Base-by-base conservation (phyloP, 2,797 vertebrate species). In the Crenichthys baileyi region DNA sequence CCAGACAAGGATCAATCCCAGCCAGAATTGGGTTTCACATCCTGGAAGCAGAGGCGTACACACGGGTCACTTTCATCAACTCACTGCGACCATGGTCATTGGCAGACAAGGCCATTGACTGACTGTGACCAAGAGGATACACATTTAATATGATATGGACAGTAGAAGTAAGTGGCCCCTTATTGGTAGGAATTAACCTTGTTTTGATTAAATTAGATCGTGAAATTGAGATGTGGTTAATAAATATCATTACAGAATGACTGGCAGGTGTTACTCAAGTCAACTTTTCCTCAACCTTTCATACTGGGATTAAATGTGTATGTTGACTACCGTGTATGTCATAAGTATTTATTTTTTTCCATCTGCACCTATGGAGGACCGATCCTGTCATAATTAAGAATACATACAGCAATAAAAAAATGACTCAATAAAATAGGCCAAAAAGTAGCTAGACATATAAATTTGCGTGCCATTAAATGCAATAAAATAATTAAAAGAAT, bases 1-100 rank as follows among this genome's bases (percentile, higher is more conserved):
- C 92, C 90, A 93, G 92, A 95, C 91, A 84, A 78, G 84, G 91
- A 95, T 96, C 94, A 94, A 95, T 95, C 92, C 90, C 89, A 80
- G 85, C 88, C 82, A 83, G 92, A 92, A 92, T 95, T 91, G 79
- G 87, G 92, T 94, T 95, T 93, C 93, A 91, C 88, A 78, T 95
- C 89, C 93, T 89, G 92, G 93, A 95, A 94, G 91, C 91, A 82
- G 77, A 81, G 89, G 90, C 80, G 87, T 91, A 89, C 89, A 93
- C 90, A 90, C 77, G 87, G 93, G 90, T 91, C 92, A 90, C 90
- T 95, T 91, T 92, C 91, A 92, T 92, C 71, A 89, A 87, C 87
- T 88, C 53, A 5, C 86, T 83, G 88, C 46, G 85, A 89, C 91
- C 91, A 82, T 73, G 80, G 82, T 81, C 88, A 81, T 81, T 83